phyloP scores from a whole-genome alignment of 2,888 invertebrate species.

The Proisotoma minuta region DNA sequence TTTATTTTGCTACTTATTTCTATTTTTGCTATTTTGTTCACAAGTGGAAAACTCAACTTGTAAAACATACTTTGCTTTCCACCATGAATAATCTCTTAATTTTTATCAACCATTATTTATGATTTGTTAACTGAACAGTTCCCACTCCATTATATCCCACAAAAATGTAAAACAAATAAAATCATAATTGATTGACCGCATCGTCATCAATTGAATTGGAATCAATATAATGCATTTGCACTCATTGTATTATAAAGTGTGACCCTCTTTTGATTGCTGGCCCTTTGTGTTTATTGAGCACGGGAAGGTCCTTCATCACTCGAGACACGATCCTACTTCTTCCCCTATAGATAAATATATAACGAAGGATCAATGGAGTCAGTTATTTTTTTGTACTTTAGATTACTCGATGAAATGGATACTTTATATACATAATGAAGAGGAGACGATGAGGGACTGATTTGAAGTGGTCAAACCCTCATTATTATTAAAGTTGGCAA shows the following conservation, averaged over 20 bases:
- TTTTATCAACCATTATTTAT: neutral
- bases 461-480: too few species aligned
- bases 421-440: too few species aligned
- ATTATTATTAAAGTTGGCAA: too few species aligned
- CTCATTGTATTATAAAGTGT: constrained; percentile 4
- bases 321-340: too few species aligned
- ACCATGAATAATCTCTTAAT: neutral
- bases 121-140: neutral
- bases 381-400: too few species aligned
- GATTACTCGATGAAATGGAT: too few species aligned
- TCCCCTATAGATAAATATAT: neutral
- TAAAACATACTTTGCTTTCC: neutral
- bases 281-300: neutral
- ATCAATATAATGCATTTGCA: constrained; percentile 6
- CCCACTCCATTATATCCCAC: neutral
- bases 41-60: neutral
- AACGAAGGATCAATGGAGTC: neutral
- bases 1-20: constrained; percentile 5
- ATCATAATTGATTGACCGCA: constrained; percentile 13
- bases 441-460: too few species aligned
- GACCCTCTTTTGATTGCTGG: constrained; percentile 15
- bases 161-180: constrained; percentile 23
- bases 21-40: neutral
- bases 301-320: too few species aligned
- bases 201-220: constrained; percentile 9